Evolutionary conservation across 1,140 invertebrate genomes (phyloP), one percentile per base, ranked within the genome.

Genomic region (Caerostris darwini): DNA sequence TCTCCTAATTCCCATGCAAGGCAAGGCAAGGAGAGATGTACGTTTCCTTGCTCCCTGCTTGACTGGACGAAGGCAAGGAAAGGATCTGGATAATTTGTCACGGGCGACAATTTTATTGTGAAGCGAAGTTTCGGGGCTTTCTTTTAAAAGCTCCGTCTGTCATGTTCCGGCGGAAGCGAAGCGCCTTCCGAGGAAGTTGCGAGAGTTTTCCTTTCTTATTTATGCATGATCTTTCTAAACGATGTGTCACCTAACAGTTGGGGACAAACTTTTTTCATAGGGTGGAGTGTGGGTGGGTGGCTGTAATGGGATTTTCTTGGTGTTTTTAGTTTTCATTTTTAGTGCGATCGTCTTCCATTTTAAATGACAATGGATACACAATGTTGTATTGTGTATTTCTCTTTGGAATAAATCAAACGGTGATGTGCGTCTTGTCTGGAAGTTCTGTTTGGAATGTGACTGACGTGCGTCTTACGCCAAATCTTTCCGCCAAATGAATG

Each of bases 81-180:
- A n/a, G 17, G 77, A 14, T 54, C 7, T 10, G 83, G 56, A 86
- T 59, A 86, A 86, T 86, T 86, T 86, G 57, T 86, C 83, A 86
- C 57, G 7, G 10, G 14, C 19, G 83, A 86, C 83, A 86, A 2
- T 86, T 86, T 58, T 86, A 86, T 86, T 86, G 83, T 86, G 83
- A 86, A 34, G 83, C 7, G n/a, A 86, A n/a, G 83, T 67, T 67
- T 67, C n/a, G n/a, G 64, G 12, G 64, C 64, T 67, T 67, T n/a
- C 61, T 67, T 67, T 17, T 67, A 67, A 67, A 67, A 67, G 61
- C 61, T 67, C 5, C 61, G n/a, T 67, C 61, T 67, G 61, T 67
- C 61, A 67, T 67, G 61, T 17, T n/a, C 61, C 5, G 61, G 61
- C n/a, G 61, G 61, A n/a, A 67, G 61, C 12, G 2, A 0, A 6